phyloP scores from a whole-genome alignment of 1,140 invertebrate genomes.

The Aphelinus certus region DNA sequence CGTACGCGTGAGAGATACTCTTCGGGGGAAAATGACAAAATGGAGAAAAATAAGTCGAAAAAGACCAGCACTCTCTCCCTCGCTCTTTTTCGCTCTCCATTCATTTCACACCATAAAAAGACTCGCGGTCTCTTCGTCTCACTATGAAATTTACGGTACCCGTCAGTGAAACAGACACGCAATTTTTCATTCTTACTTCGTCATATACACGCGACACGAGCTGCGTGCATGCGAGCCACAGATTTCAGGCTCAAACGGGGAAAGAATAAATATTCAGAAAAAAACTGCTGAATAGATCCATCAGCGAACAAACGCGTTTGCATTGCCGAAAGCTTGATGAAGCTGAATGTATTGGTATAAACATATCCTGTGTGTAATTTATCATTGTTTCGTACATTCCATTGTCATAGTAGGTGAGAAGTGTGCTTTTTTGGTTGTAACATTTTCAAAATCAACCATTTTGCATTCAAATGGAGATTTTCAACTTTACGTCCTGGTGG shows the following conservation, averaged over 20 bases:
- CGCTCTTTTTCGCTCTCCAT: neutral
- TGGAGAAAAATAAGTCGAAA: slow-evolving; percentile 4
- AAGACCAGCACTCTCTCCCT: neutral
- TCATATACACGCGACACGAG: slow-evolving; percentile 1
- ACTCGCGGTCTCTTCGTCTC: neutral
- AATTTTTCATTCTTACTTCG: slow-evolving; percentile 35
- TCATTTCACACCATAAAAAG: neutral
- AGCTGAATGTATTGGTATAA: too few relatives aligned
- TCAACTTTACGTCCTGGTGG: too few relatives aligned
- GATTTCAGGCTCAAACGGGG: slow-evolving; percentile 5
- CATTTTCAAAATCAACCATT: too few relatives aligned
- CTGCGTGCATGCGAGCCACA: neutral
- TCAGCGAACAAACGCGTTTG: neutral
- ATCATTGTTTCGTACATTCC: too few relatives aligned
- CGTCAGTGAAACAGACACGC: slow-evolving; percentile 7
- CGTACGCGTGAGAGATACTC: neutral
- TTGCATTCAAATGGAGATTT: too few relatives aligned
- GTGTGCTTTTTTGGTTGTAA: too few relatives aligned
- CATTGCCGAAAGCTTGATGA: neutral
- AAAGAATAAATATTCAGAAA: slow-evolving; percentile 5
- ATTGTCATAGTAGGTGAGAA: too few relatives aligned
- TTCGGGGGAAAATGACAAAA: neutral
- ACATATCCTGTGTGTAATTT: too few relatives aligned
- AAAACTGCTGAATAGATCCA: neutral
- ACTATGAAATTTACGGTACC: slow-evolving; percentile 31